Evolutionary conservation across 2,888 invertebrate species (phyloP), one percentile per base, ranked within the genome.

Genomic region (Drosophila fungiperda): DNA sequence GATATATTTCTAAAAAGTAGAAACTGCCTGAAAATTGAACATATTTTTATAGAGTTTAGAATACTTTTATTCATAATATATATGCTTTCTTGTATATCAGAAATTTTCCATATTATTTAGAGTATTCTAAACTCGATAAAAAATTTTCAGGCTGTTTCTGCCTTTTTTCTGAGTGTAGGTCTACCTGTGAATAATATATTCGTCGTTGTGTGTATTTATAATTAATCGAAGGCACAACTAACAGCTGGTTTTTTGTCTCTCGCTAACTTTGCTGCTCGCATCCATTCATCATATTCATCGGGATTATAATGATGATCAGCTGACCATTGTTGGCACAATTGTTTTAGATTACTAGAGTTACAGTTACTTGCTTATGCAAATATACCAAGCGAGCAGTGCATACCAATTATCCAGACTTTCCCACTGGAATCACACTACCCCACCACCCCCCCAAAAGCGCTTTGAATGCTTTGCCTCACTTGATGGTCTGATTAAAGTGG

Each of bases 141-240:
- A 26, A 29, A 29, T 29, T 29, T 29, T 29, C 29, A 4, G 26
- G 6, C 29, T 5, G 29, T 29, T 29, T 29, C 29, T 6, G 45
- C 12, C 20, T 15, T 7, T 3, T 23, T 23, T 23, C 36, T 6
- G 54, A 23, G 15, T 26, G 38, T 29, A 68, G 68, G 77, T 62
- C 68, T 61, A 73, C 50, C 20, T 62, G 17, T 53, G 61, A 55
- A 8, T 52, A 45, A 45, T 23, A 15, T 15, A 15, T 45, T 45
- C 7, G 20, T 45, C 71, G 71, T 65, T 40, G 50, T 20, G 57
- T n/a, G 55, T 75, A 68, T 83, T 65, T 74, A 69, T 68, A 82
- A 66, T 80, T 85, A 73, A 79, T 75, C 68, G 83, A 62, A 68
- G 61, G 74, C 58, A 61, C 78, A 87, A 80, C 83, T 78, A 80